These are phyloP conservation scores for Copidosoma aretas DNA, from an alignment of 2,888 invertebrate species.

Conservation along the genomic window DNA sequence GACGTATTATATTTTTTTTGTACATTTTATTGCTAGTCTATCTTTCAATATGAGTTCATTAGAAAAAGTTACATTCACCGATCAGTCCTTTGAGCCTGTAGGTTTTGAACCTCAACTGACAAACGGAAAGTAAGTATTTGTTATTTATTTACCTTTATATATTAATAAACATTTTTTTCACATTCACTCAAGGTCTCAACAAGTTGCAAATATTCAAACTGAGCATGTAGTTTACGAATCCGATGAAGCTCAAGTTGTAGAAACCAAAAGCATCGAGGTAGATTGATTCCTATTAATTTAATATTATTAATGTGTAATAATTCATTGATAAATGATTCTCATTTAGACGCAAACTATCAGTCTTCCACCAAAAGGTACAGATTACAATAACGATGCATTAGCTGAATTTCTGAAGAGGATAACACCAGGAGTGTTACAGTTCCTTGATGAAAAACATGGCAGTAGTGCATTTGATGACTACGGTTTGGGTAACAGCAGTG, in stretches of 20 bases:
- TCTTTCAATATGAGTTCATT: background rate
- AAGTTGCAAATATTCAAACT: constrained; percentile 52
- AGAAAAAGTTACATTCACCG: constrained; percentile 50
- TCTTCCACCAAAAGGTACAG: constrained; percentile 42
- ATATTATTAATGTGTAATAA: background rate
- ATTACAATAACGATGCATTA: constrained; percentile 54
- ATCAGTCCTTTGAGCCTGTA: constrained; percentile 51
- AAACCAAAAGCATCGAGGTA: constrained; percentile 51
- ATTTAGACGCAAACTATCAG: constrained; percentile 55
- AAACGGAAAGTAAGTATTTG: constrained; percentile 47
- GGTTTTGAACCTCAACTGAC: constrained; percentile 53
- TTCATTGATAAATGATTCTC: background rate
- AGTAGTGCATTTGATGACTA: constrained; percentile 56
- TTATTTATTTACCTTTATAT: background rate
- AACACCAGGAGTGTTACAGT: constrained; percentile 55
- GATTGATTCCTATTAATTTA: constrained; percentile 2
- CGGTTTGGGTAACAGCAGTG: constrained; percentile 47
- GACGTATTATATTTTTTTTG: too few relatives aligned
- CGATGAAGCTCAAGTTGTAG: constrained; percentile 48
- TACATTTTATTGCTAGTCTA: too few relatives aligned
- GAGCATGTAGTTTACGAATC: constrained; percentile 49
- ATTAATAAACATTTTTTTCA: constrained; percentile 8
- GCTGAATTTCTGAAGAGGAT: constrained; percentile 56
- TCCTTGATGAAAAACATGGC: constrained; percentile 55
- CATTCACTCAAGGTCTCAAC: constrained; percentile 47